Percentiles rank a stretch among this genome's conserved stretches.
Evolutionary conservation across 2,888 invertebrate species (phyloP).

Genomic region (Rambutsinella grinnellia): DNA sequence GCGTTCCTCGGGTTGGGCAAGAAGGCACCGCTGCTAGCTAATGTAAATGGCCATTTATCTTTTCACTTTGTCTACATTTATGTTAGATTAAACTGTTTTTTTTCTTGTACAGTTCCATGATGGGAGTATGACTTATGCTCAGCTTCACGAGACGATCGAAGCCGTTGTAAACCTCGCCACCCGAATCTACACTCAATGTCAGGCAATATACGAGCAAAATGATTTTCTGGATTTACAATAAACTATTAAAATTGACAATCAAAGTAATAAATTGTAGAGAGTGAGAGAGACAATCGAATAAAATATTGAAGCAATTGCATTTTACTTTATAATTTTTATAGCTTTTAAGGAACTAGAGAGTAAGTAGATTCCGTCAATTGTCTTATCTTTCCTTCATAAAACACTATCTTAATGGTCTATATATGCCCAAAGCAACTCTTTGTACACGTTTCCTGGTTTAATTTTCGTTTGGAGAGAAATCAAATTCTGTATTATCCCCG

Average conservation of each 20-base stretch:
- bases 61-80: no score
- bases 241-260: no score
- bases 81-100: background rate
- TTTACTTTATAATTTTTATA: no score
- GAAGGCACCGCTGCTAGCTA: constrained; percentile 22
- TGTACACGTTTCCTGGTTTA: no score
- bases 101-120: constrained; percentile 27
- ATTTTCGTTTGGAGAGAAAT: no score
- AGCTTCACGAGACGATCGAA: constrained; percentile 16
- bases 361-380: no score
- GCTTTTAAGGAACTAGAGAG: no score
- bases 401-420: no score
- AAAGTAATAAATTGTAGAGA: background rate
- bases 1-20: constrained; percentile 25
- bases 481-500: background rate
- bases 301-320: no score
- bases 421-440: no score
- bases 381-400: no score
- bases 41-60: constrained; percentile 13
- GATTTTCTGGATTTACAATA: constrained; percentile 26
- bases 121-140: constrained; percentile 17
- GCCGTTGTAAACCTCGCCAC: constrained; percentile 22
- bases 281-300: background rate
- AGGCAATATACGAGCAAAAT: constrained; percentile 30
- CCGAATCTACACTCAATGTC: constrained; percentile 24